Base-by-base conservation (phyloP, 2,888 invertebrate genomes). In the Chromoteleia sp. region DNA sequence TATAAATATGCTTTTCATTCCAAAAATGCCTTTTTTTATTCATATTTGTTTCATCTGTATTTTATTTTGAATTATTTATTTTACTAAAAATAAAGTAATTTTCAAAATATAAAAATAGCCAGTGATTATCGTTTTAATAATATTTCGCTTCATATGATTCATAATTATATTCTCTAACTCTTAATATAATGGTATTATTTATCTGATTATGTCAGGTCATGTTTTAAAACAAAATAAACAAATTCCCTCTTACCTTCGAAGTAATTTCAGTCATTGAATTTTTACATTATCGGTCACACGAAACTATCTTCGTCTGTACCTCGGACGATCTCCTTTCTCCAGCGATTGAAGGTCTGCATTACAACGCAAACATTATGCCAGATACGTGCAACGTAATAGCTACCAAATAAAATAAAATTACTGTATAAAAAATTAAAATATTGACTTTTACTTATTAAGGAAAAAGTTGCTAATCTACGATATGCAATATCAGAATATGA, bases 231-330 rank as follows among this genome's bases (percentile, higher is more conserved):
- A 39, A 36, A 65, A 15, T 36, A 43, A 73, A 43, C n/a, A 54
- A 30, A 33, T 17, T 36, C 52, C 17, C 41, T 36, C 50, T 52
- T 52, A 52, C 30, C 59, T 43, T 41, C 19, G n/a, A 25, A 61
- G 59, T 54, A 36, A 21, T 52, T 52, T 21, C 15, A 43, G 25
- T 12, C 21, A 45, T 50, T 48, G 43, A 63, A 65, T 74, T 63
- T 54, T 56, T 74, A 74, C 45, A 63, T 75, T 75, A 63, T 63
- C 75, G 58, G 75, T 65, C 59, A 71, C 21, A 50, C 17, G 50
- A 71, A 39, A 71, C 71, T 61, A 39, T 61, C 61, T 71, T 30
- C 59, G 59, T 61, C 36, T 10, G 15, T n/a, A 6, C 8, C 1
- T 10, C 43, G 29, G 43, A 48, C 48, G 25, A 45, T 58, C 70